Evolutionary conservation across 2,113 vertebrate species (phyloP).

Genomic region (Sphyrna mokarran): DNA sequence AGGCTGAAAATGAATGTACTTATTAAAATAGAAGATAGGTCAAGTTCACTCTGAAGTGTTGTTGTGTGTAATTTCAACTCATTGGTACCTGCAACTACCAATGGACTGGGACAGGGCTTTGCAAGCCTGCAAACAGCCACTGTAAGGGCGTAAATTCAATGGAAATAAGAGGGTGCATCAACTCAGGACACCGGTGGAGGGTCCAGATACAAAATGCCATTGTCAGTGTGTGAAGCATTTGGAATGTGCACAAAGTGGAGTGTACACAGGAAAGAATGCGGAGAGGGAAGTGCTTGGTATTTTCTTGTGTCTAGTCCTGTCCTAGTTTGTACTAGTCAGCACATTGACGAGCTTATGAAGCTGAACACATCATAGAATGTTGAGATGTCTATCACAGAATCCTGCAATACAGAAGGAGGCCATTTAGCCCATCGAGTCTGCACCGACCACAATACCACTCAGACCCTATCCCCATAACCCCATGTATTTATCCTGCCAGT

Average conservation of each 20-base stretch:
- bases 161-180: background rate
- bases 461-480: too few relatives aligned
- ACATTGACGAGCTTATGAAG: background rate
- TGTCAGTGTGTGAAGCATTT: background rate
- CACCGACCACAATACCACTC: too few relatives aligned
- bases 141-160: background rate
- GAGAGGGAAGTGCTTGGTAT: background rate
- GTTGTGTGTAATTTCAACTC: background rate
- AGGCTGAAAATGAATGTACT: background rate
- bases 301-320: background rate
- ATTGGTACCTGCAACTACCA: background rate
- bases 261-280: background rate
- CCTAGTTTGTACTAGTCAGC: background rate
- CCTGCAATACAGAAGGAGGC: too few relatives aligned
- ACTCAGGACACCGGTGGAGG: background rate
- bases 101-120: background rate
- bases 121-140: background rate
- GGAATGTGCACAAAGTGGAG: background rate
- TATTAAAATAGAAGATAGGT: background rate
- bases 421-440: too few relatives aligned
- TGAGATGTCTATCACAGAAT: too few relatives aligned
- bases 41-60: background rate
- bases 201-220: background rate
- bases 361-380: background rate
- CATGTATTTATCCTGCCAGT: too few relatives aligned